phyloP scores from a whole-genome alignment of 2,797 vertebrate genomes.

The Orientallactaga sibirica region DNA sequence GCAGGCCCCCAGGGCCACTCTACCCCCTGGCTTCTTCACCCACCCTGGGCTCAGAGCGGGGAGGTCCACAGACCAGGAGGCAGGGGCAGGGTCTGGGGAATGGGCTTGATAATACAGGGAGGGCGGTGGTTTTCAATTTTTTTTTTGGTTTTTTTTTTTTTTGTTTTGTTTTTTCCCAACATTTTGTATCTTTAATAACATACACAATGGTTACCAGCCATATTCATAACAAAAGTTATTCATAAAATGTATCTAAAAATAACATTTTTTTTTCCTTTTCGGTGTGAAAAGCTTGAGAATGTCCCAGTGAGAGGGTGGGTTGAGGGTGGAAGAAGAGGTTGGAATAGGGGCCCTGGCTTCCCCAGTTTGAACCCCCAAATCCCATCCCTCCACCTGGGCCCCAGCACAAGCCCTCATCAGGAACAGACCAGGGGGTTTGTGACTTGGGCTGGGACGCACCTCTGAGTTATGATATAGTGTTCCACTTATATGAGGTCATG shows the following conservation, averaged over 20 bases:
- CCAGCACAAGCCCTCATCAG: constrained; percentile 72
- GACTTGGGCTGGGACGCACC: constrained; percentile 66
- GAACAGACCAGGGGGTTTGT: constrained; percentile 66
- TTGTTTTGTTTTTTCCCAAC: constrained; percentile 84
- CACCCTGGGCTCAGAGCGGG: constrained; percentile 65
- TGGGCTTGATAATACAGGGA: constrained; percentile 71
- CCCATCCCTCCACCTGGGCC: constrained; percentile 60
- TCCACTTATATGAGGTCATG: constrained; percentile 83
- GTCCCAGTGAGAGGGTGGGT: constrained; percentile 63
- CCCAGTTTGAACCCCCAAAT: constrained; percentile 69
- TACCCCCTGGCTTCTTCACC: constrained; percentile 63
- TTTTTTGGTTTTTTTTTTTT: constrained; percentile 81
- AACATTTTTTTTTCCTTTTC: constrained; percentile 86
- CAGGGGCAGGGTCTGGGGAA: constrained; percentile 68
- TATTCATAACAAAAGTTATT: constrained; percentile 91
- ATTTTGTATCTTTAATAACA: constrained; percentile 87
- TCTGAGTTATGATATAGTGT: constrained; percentile 82
- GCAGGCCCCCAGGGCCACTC: constrained; percentile 71
- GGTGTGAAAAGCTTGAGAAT: constrained; percentile 86
- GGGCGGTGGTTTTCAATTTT: constrained; percentile 75
- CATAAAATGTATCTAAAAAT: constrained; percentile 92
- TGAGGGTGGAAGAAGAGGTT: constrained; percentile 31
- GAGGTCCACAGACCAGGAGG: constrained; percentile 69
- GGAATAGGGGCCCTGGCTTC: constrained; percentile 72
- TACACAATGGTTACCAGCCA: constrained; percentile 91